phyloP scores from a whole-genome alignment of 2,113 vertebrate genomes.

The Limanda limanda region DNA sequence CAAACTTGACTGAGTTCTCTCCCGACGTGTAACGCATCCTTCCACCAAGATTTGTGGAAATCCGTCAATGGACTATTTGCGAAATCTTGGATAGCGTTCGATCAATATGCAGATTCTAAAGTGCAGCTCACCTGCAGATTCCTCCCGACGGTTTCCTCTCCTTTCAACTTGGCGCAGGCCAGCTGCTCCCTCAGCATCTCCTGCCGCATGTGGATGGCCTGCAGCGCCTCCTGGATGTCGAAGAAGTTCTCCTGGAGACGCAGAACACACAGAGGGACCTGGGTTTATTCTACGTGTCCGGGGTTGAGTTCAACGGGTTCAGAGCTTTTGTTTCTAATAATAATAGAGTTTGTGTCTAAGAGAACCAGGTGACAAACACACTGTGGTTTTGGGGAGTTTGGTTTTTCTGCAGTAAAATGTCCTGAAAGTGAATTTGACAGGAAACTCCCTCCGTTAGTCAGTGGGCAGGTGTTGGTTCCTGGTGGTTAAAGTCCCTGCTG shows the following conservation, averaged over 20 bases:
- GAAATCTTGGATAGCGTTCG: too few relatives aligned
- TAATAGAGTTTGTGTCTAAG: not conserved
- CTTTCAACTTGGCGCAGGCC: conserved; percentile 90
- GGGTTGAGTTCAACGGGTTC: too few relatives aligned
- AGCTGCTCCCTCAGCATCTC: conserved; percentile 88
- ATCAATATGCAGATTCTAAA: not conserved
- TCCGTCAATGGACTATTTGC: too few relatives aligned
- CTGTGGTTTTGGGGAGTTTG: not conserved
- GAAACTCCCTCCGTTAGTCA: conserved; percentile 14
- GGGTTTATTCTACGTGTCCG: too few relatives aligned
- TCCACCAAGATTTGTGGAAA: too few relatives aligned
- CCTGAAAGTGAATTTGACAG: conserved; percentile 3
- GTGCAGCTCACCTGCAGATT: conserved; percentile 86
- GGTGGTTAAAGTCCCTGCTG: conserved; percentile 17
- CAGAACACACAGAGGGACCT: too few relatives aligned
- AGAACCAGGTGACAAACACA: not conserved
- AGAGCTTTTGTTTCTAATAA: too few relatives aligned
- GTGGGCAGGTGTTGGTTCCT: conserved; percentile 61
- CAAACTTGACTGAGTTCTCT: too few relatives aligned
- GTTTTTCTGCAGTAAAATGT: not conserved
- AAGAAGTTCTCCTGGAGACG: conserved; percentile 89
- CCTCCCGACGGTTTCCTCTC: conserved; percentile 88
- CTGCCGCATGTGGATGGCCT: conserved; percentile 89
- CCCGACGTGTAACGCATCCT: too few relatives aligned
- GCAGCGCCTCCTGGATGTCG: conserved; percentile 92